Percentiles rank a stretch among this genome's conserved stretches.
Evolutionary conservation across 2,797 vertebrate genomes (phyloP).

Genomic region (Chelidonichthys spinosus): DNA sequence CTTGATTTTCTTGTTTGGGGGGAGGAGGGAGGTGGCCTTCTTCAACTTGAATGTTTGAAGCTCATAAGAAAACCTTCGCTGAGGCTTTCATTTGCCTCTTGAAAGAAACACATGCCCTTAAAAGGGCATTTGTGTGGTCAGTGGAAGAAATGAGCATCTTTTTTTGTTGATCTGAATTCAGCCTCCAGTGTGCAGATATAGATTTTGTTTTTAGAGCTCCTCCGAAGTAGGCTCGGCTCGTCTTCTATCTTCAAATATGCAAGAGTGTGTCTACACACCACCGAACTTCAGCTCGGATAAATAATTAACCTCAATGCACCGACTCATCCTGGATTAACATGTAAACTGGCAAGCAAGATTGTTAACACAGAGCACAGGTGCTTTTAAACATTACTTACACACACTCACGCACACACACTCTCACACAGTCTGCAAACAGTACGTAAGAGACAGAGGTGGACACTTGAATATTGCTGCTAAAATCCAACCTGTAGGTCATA

Average conservation of each 20-base stretch:
- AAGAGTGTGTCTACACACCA: slow-evolving; percentile 25
- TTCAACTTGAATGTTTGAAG: slow-evolving; percentile 32
- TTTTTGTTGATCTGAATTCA: slow-evolving; percentile 25
- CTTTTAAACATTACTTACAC: slow-evolving; percentile 18
- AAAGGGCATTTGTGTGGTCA: slow-evolving; percentile 32
- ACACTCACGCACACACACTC: neutral
- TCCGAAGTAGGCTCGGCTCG: slow-evolving; percentile 16
- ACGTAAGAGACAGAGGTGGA: slow-evolving; percentile 35
- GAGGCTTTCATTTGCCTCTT: slow-evolving; percentile 29
- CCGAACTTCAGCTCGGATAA: slow-evolving; percentile 15
- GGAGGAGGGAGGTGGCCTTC: neutral
- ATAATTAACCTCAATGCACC: slow-evolving; percentile 55
- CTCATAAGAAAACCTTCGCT: slow-evolving; percentile 28
- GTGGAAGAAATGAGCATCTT: slow-evolving; percentile 30
- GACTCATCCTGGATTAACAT: slow-evolving; percentile 64
- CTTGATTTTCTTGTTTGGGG: slow-evolving; percentile 29
- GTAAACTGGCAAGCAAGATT: slow-evolving; percentile 61
- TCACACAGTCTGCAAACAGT: slow-evolving; percentile 30
- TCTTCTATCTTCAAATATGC: slow-evolving; percentile 53
- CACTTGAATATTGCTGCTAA: slow-evolving; percentile 35
- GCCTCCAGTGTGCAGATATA: slow-evolving; percentile 35
- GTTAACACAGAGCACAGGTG: slow-evolving; percentile 67
- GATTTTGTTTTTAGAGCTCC: slow-evolving; percentile 23
- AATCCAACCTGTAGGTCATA: slow-evolving; percentile 47
- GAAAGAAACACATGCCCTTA: slow-evolving; percentile 22